Evolutionary conservation across 2,888 invertebrate genomes (phyloP), one percentile per base, ranked within the genome.

Genomic region (Himalopsyche japonica): DNA sequence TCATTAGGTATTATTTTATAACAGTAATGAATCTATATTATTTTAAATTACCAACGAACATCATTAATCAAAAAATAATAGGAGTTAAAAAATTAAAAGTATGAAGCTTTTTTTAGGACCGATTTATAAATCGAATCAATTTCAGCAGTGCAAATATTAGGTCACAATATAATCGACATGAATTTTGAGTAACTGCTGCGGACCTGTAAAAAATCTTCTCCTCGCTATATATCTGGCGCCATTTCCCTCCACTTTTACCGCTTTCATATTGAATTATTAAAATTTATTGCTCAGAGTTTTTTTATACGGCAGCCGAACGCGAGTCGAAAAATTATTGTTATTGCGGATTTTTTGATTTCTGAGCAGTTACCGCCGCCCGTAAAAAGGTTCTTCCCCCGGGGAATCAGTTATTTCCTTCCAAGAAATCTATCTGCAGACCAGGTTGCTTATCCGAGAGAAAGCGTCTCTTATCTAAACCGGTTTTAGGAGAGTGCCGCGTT

Each of bases 241-340:
- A 83, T 86, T 87, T 84, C 84, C 80, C 83, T 81, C 82, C 87
- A 80, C 81, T 82, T 86, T 85, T 84, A 85, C 86, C 84, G 84
- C 85, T 82, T 84, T 82, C 86, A 84, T 87, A 87, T 87, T 87
- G 87, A 87, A 87, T 87, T 87, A 87, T 87, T 87, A 87, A 87
- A 86, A 87, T 87, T 87, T 87, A 87, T 87, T 85, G 87, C 80
- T 83, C 79, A 76, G 84, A 82, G 83, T 84, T 87, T 87, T 87
- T 87, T 86, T 76, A 43, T 79, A 88, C 88, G 87, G 87, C 88
- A 88, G 89, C 89, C 89, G 89, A 79, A 49, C 49, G 88, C 89
- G 87, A 82, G 79, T 34, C 84, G 89, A 89, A 90, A 90, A 90
- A 90, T 90, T 91, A 90, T 89, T 90, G 89, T 90, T 90, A 90